These are phyloP conservation scores for Macrostomum lignano DNA, from an alignment of 1,140 invertebrate genomes.

Conservation along the genomic window DNA sequence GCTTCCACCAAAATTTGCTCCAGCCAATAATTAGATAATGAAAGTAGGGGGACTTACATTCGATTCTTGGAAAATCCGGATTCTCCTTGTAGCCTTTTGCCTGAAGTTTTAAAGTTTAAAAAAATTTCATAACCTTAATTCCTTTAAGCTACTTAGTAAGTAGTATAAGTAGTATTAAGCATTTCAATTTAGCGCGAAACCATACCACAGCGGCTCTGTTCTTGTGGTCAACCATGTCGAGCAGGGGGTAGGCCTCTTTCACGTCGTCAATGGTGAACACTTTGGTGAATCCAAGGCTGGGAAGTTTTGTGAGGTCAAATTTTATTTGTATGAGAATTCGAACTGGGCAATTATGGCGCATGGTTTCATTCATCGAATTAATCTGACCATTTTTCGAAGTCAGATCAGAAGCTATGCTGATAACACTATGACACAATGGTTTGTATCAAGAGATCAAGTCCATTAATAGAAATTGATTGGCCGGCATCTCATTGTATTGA, in stretches of 20 bases:
- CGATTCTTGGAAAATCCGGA: slow-evolving; percentile 7
- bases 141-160: background rate
- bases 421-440: too few relatives aligned
- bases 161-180: background rate
- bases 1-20: too few relatives aligned
- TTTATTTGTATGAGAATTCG: too few relatives aligned
- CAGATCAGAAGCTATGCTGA: too few relatives aligned
- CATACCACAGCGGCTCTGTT: slow-evolving; percentile 25
- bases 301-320: too few relatives aligned
- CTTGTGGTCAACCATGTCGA: slow-evolving; percentile 41
- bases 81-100: slow-evolving; percentile 1
- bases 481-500: too few relatives aligned
- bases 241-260: slow-evolving; percentile 34
- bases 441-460: too few relatives aligned
- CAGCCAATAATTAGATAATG: too few relatives aligned
- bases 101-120: background rate
- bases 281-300: slow-evolving; percentile 37
- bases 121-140: background rate
- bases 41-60: slow-evolving; percentile 7
- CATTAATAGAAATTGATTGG: too few relatives aligned
- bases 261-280: slow-evolving; percentile 36
- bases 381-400: too few relatives aligned
- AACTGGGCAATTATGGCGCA: too few relatives aligned
- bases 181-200: background rate
- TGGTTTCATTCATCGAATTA: too few relatives aligned